Evolutionary conservation across 1,140 invertebrate species (phyloP), one percentile per base, ranked within the genome.

Genomic region (Pygmarrhopalites habei): DNA sequence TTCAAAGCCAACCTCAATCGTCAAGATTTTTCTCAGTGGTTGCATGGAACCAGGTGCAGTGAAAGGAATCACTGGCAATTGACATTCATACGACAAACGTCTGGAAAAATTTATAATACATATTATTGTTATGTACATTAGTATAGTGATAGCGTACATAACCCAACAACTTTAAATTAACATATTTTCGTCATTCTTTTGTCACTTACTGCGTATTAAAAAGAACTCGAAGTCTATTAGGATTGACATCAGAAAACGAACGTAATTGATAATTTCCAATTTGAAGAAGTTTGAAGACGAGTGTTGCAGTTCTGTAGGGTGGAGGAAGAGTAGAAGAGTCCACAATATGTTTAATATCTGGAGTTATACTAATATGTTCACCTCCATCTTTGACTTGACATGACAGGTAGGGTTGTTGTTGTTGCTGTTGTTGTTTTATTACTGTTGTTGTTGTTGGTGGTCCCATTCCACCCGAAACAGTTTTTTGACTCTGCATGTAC

Each of bases 131-230:
- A n/a, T n/a, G n/a, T n/a, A n/a, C n/a, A n/a, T n/a, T n/a, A n/a
- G n/a, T n/a, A n/a, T n/a, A n/a, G n/a, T n/a, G n/a, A n/a, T n/a
- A n/a, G n/a, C n/a, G n/a, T n/a, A n/a, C n/a, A n/a, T n/a, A n/a
- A n/a, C n/a, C n/a, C n/a, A n/a, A n/a, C n/a, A n/a, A n/a, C n/a
- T n/a, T n/a, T n/a, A n/a, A n/a, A n/a, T n/a, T n/a, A n/a, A n/a
- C n/a, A n/a, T n/a, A n/a, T n/a, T n/a, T n/a, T n/a, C n/a, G n/a
- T n/a, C n/a, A n/a, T n/a, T n/a, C n/a, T n/a, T n/a, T n/a, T 62
- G 1, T 39, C 35, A 64, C 65, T 67, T 64, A 67, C 66, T 67
- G 66, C 15, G 61, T 57, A 46, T 67, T 67, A 30, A 57, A 67
- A 14, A 64, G 58, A 41, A 64, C 66, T 44, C 51, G 47, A 23